Percentiles rank a stretch among this genome's conserved stretches.
Evolutionary conservation across 2,888 invertebrate species (phyloP).

Genomic region (Cerastis leucographa): DNA sequence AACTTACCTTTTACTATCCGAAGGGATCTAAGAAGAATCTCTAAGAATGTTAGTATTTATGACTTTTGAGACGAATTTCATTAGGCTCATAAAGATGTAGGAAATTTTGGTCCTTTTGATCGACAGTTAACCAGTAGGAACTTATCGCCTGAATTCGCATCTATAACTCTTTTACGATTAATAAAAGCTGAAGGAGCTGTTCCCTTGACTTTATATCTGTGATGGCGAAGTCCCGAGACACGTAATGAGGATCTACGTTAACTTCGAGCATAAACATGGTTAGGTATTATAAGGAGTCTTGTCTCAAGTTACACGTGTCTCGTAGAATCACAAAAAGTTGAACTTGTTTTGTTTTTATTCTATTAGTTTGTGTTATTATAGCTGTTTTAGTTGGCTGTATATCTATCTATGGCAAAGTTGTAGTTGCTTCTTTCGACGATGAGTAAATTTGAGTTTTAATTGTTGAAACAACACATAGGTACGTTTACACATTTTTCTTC

Average conservation of each 20-base stretch:
- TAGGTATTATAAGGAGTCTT: conserved; percentile 50
- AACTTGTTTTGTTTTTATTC: conserved; percentile 36
- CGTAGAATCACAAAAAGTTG: conserved; percentile 45
- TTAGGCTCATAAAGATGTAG: conserved; percentile 48
- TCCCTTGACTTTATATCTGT: conserved; percentile 52
- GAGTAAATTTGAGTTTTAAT: conserved; percentile 11
- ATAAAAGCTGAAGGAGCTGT: conserved; percentile 42
- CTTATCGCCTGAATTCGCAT: conserved; percentile 31
- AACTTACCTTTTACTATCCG: conserved; percentile 50
- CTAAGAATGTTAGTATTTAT: conserved; percentile 54
- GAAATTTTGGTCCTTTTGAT: conserved; percentile 47
- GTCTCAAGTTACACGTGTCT: conserved; percentile 52
- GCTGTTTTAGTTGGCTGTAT: conserved; percentile 11
- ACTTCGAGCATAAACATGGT: conserved; percentile 61
- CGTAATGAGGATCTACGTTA: conserved; percentile 63
- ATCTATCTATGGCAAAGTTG: conserved; percentile 4
- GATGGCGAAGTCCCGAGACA: conserved; percentile 39
- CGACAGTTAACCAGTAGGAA: conserved; percentile 19
- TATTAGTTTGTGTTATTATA: conserved; percentile 33
- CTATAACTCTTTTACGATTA: conserved; percentile 51
- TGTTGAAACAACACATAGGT: background rate
- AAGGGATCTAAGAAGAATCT: conserved; percentile 36
- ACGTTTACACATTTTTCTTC: background rate
- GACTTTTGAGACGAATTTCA: conserved; percentile 49
- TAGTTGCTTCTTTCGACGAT: conserved; percentile 2